Percentiles rank a stretch among this genome's conserved stretches.
Evolutionary conservation across 2,113 vertebrate species (phyloP).

Genomic region (Lathamus discolor): DNA sequence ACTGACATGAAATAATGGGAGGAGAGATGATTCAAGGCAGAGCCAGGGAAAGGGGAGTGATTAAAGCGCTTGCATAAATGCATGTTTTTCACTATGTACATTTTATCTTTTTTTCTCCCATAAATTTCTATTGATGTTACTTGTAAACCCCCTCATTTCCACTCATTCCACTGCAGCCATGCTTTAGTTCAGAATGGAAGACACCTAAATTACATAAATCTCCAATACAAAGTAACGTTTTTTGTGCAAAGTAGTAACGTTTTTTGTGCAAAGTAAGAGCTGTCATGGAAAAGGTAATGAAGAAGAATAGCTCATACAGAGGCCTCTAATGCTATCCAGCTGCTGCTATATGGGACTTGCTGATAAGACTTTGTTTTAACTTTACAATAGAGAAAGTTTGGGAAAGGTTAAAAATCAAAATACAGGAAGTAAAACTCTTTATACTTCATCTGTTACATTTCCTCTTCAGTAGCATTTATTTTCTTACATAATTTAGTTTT

Average conservation of each 20-base stretch:
- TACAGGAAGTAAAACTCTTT: conserved; percentile 76
- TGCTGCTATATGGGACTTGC: conserved; percentile 81
- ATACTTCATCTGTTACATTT: conserved; percentile 76
- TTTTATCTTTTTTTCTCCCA: background rate
- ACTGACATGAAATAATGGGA: background rate
- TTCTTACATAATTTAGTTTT: conserved; percentile 69
- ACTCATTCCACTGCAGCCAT: background rate
- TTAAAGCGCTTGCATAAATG: background rate
- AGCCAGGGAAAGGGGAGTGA: background rate
- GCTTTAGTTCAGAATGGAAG: conserved; percentile 76
- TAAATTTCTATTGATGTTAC: conserved; percentile 10
- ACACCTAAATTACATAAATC: conserved; percentile 91
- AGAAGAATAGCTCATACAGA: conserved; percentile 92
- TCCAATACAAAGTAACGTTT: conserved; percentile 89
- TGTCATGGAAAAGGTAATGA: conserved; percentile 87
- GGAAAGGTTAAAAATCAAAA: conserved; percentile 76
- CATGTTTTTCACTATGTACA: background rate
- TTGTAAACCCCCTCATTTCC: conserved; percentile 35
- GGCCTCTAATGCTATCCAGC: conserved; percentile 91
- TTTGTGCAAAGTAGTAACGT: conserved; percentile 84
- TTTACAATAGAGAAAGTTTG: conserved; percentile 78
- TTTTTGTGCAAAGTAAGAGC: conserved; percentile 85
- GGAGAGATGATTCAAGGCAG: background rate
- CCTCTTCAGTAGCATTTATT: conserved; percentile 67
- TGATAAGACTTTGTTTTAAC: conserved; percentile 81